These are phyloP conservation scores for Neoarius graeffei DNA, from an alignment of 2,113 vertebrate genomes.

Conservation along the genomic window DNA sequence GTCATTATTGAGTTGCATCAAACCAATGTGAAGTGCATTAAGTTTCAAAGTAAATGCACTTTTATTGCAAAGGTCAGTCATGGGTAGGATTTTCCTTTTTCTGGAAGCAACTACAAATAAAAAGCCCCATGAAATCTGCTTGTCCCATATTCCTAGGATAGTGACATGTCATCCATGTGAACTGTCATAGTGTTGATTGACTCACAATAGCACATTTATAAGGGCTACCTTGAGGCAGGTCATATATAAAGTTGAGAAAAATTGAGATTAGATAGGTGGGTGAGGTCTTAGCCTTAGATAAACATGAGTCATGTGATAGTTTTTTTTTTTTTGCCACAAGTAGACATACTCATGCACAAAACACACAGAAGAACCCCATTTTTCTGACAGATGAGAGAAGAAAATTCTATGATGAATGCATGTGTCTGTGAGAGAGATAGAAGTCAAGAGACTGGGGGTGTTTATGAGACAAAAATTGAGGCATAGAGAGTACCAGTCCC, in stretches of 20 bases:
- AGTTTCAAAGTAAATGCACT: background rate
- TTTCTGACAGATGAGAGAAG: background rate
- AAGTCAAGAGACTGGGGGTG: background rate
- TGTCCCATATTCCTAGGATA: background rate
- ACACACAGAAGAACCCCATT: background rate
- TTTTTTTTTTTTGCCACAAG: background rate
- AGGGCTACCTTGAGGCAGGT: background rate
- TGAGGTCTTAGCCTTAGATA: background rate
- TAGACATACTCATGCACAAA: background rate
- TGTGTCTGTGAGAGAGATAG: constrained; percentile 9
- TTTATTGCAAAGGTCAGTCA: background rate
- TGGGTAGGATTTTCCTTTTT: background rate
- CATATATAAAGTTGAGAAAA: background rate
- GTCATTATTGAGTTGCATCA: background rate
- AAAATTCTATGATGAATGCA: background rate
- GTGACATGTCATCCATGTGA: background rate
- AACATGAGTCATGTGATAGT: background rate
- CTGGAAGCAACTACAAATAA: background rate
- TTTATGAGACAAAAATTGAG: background rate
- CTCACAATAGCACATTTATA: background rate
- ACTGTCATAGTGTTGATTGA: background rate
- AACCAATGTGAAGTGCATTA: background rate
- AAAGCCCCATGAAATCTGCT: background rate
- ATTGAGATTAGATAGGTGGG: background rate
- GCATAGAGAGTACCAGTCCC: background rate